Evolutionary conservation across 2,797 vertebrate genomes (phyloP).

Genomic region (Streptopelia turtur): DNA sequence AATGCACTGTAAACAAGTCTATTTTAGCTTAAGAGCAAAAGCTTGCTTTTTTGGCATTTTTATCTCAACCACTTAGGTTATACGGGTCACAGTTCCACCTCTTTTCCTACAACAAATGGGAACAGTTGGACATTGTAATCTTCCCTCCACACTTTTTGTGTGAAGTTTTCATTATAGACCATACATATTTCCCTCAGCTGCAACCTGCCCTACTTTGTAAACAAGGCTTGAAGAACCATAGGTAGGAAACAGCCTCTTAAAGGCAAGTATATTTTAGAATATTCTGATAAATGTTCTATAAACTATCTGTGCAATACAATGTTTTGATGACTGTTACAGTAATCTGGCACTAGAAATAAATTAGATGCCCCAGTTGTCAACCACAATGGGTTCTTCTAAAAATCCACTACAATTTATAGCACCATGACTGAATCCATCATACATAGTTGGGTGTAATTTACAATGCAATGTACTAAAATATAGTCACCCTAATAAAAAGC

Average conservation of each 20-base stretch:
- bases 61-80: not conserved
- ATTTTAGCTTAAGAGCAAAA: not conserved
- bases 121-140: not conserved
- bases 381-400: not conserved
- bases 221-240: not conserved
- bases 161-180: not conserved
- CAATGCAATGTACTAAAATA: not conserved
- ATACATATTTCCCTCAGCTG: not conserved
- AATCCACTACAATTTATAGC: not conserved
- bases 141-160: not conserved
- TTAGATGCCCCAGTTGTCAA: not conserved
- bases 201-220: not conserved
- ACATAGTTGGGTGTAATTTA: not conserved
- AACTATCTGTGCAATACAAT: not conserved
- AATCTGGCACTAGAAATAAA: conserved; percentile 10
- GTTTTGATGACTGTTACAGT: not conserved
- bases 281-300: not conserved
- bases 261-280: not conserved
- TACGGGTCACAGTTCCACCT: not conserved
- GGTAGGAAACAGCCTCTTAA: not conserved
- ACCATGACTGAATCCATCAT: not conserved
- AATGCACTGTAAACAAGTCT: not conserved
- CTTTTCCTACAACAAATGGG: not conserved
- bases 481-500: not conserved
- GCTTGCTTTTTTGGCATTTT: not conserved